Percentiles rank a stretch among this genome's conserved stretches.
Evolutionary conservation across 2,888 invertebrate genomes (phyloP).

Genomic region (Lissocephala sabroskyi): DNA sequence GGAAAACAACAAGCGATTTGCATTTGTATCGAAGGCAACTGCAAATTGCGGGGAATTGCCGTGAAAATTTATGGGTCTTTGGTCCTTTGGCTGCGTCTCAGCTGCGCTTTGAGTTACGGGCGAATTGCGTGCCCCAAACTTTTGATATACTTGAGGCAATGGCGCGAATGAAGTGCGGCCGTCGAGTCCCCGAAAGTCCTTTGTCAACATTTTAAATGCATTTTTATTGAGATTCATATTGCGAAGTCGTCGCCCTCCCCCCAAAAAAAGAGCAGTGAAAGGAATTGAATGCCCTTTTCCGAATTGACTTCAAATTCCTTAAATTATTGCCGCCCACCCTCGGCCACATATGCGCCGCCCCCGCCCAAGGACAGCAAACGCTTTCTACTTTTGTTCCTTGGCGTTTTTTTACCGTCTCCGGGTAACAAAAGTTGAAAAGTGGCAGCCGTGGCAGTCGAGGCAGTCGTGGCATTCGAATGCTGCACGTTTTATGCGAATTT

Average conservation of each 20-base stretch:
- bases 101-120: conserved; percentile 49
- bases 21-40: conserved; percentile 24
- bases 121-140: conserved; percentile 44
- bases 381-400: background rate
- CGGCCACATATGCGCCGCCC: conserved; percentile 8
- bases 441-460: conserved; percentile 32
- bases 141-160: conserved; percentile 18
- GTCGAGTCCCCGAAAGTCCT: conserved; percentile 38
- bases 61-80: conserved; percentile 29
- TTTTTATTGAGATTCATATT: conserved; percentile 70
- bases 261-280: conserved; percentile 22
- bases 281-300: conserved; percentile 52
- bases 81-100: conserved; percentile 23
- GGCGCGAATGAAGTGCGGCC: conserved; percentile 27
- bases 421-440: conserved; percentile 52
- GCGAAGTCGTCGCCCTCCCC: conserved; percentile 50
- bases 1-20: too few species aligned
- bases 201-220: conserved; percentile 71
- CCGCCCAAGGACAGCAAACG: background rate
- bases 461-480: too few species aligned
- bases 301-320: conserved; percentile 69
- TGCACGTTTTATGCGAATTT: conserved; percentile 73
- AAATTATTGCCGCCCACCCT: conserved; percentile 55
- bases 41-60: conserved; percentile 50
- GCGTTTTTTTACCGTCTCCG: conserved; percentile 9